These are phyloP conservation scores for Ivindomyrus marchei DNA, from an alignment of 2,113 vertebrate genomes.

Conservation along the genomic window DNA sequence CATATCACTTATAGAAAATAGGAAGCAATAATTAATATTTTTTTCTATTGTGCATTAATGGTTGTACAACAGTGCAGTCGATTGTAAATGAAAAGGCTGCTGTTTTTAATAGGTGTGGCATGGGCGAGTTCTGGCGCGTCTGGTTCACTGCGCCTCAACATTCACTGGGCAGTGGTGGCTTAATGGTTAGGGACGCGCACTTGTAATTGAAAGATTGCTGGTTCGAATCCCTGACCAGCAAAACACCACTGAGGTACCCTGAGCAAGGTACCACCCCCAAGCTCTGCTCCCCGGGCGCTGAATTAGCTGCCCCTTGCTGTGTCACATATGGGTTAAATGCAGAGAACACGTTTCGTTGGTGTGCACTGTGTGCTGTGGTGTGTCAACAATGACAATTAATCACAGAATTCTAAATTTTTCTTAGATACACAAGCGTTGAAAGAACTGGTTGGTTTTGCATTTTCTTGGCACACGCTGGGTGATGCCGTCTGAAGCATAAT, in stretches of 20 bases:
- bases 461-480: conserved; percentile 14
- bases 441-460: conserved; percentile 11
- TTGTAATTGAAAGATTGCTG: too few species aligned
- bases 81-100: not conserved
- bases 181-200: too few species aligned
- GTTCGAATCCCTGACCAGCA: too few species aligned
- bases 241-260: too few species aligned
- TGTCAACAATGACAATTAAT: too few species aligned
- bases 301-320: too few species aligned
- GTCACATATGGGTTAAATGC: too few species aligned
- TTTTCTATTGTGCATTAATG: not conserved
- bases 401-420: conserved; percentile 34
- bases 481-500: not conserved
- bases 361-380: too few species aligned
- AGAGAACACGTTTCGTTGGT: too few species aligned
- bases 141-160: conserved; percentile 16
- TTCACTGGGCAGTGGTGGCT: not conserved
- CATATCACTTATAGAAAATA: not conserved
- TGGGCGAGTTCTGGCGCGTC: not conserved
- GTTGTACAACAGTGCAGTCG: not conserved
- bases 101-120: not conserved
- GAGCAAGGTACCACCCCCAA: too few species aligned
- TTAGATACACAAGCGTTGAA: conserved; percentile 52
- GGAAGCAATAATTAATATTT: not conserved
- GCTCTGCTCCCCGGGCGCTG: too few species aligned